These are phyloP conservation scores for Epizoanthus stellaris DNA, from an alignment of 92 coral and sea anemone genomes.

Conservation along the genomic window DNA sequence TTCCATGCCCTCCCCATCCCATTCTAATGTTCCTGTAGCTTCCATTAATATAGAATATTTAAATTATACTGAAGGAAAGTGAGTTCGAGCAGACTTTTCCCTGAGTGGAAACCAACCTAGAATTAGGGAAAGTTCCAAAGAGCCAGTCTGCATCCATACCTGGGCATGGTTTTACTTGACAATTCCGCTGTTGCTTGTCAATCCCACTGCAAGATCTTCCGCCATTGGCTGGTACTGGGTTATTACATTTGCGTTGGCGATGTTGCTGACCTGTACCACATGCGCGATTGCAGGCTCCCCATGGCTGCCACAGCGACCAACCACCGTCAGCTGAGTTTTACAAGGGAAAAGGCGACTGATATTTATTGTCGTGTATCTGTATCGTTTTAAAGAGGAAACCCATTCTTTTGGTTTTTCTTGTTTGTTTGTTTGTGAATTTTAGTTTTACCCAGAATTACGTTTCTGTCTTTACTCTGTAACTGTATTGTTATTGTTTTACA, in stretches of 20 bases:
- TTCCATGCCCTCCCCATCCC: no score
- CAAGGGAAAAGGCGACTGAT: no score
- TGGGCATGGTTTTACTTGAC: conserved; percentile 31
- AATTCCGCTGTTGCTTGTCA: conserved; percentile 10
- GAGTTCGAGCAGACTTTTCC: not conserved
- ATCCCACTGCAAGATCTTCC: conserved; percentile 14
- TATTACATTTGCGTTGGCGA: conserved; percentile 11
- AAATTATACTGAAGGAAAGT: no score
- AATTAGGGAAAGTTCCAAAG: not conserved
- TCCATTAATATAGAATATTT: no score
- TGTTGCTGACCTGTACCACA: conserved; percentile 18
- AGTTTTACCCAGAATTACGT: no score
- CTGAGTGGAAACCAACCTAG: not conserved
- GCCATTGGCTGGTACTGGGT: conserved; percentile 22
- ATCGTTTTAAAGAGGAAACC: no score
- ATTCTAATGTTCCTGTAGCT: no score
- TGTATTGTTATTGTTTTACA: no score
- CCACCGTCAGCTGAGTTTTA: conserved; percentile 18
- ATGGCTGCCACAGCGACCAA: conserved; percentile 31
- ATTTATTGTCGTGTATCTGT: no score
- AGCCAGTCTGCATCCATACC: not conserved
- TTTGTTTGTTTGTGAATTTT: no score
- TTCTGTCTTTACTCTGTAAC: no score
- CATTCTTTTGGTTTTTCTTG: no score
- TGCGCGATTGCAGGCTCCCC: conserved; percentile 29